A percentile compares a stretch with the other conserved stretches of the same genome.
phyloP scores from a whole-genome alignment of 1,140 invertebrate species.

The Papilio machaon region DNA sequence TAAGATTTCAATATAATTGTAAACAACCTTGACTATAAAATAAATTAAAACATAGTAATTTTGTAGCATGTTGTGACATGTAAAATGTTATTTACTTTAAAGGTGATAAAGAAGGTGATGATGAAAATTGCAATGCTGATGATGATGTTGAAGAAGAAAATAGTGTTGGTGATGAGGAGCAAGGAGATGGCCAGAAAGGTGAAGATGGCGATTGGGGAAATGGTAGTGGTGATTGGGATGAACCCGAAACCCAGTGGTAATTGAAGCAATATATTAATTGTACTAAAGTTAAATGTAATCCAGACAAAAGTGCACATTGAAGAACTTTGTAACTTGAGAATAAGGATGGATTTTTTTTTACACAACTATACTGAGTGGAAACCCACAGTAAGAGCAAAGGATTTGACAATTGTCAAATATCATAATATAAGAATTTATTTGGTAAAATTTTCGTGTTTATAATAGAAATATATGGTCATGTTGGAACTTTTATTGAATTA shows the following conservation, averaged over 20 bases:
- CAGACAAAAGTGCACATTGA: neutral
- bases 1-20: neutral
- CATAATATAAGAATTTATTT: neutral
- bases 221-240: slow-evolving; percentile 56
- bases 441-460: neutral
- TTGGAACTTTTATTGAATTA: neutral
- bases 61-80: neutral
- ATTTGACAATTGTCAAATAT: no score
- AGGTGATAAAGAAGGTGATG: slow-evolving; percentile 31
- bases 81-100: neutral
- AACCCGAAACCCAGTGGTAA: slow-evolving; percentile 37
- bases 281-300: neutral
- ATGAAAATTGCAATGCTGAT: slow-evolving; percentile 33
- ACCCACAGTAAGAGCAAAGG: no score
- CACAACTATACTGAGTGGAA: no score
- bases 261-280: neutral
- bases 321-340: neutral
- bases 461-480: neutral
- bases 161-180: slow-evolving; percentile 28
- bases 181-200: slow-evolving; percentile 23
- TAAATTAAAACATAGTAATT: no score
- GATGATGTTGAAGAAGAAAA: slow-evolving; percentile 29
- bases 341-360: no score
- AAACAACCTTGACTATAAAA: no score
- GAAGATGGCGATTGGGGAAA: slow-evolving; percentile 54